Percentiles rank a stretch among this genome's conserved stretches.
Conservation (phyloP, 2,888 invertebrate species). For the Drosophila lacicola region DNA sequence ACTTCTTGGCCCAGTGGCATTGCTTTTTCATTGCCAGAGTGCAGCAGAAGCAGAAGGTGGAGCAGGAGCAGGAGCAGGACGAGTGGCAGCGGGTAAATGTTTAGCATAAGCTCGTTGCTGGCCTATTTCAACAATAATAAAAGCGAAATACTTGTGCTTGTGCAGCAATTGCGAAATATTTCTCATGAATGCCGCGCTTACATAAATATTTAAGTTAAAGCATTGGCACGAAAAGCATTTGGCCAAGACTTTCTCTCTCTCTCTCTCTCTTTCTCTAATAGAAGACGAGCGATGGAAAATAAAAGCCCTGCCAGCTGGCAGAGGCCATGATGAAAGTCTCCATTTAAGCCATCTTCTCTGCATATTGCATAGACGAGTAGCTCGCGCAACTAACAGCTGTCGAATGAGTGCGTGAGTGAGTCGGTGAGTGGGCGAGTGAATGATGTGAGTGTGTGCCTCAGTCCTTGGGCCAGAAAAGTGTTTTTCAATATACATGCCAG, state of each 20-base stretch:
- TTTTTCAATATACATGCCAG: conserved; percentile 61
- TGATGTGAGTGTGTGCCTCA: conserved; percentile 29
- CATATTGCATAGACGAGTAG: conserved; percentile 42
- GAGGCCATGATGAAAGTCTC: conserved; percentile 29
- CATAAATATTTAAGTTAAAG: conserved; percentile 69
- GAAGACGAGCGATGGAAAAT: conserved; percentile 39
- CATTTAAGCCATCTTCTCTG: conserved; percentile 34
- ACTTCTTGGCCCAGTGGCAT: conserved; percentile 4
- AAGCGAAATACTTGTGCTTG: conserved; percentile 53
- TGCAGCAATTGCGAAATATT: conserved; percentile 60
- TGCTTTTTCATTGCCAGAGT: conserved; percentile 34
- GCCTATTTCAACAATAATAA: conserved; percentile 67
- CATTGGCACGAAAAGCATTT: conserved; percentile 58
- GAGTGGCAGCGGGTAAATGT: conserved; percentile 11
- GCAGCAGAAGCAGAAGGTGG: conserved; percentile 14
- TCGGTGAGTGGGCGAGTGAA: conserved; percentile 38
- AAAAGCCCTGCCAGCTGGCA: conserved; percentile 61
- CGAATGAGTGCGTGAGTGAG: conserved; percentile 27
- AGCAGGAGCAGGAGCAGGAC: neutral
- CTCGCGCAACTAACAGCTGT: conserved; percentile 42
- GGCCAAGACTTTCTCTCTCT: conserved; percentile 10
- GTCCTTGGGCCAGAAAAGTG: conserved; percentile 67
- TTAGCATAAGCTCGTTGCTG: conserved; percentile 59
- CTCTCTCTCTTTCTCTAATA: conserved; percentile 10
- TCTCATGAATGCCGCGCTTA: conserved; percentile 57